These are phyloP conservation scores for Stegana nigrithorax DNA, from an alignment of 2,888 invertebrate genomes.

Conservation along the genomic window DNA sequence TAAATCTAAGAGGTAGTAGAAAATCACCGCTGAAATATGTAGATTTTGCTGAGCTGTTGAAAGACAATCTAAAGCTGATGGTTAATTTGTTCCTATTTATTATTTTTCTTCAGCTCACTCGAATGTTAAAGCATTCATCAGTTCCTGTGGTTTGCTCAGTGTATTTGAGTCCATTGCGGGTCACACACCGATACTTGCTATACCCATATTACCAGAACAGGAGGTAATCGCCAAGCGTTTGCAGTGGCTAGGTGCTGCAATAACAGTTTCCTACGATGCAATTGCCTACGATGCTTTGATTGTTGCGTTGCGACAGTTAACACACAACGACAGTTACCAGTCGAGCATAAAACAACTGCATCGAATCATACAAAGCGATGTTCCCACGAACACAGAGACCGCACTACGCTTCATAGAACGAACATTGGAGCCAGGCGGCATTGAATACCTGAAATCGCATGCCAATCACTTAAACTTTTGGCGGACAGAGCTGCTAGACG, in stretches of 20 bases:
- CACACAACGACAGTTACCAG: conserved; percentile 59
- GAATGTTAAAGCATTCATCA: conserved; percentile 72
- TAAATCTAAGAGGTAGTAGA: background rate
- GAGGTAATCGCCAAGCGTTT: conserved; percentile 69
- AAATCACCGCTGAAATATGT: background rate
- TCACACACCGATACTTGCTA: conserved; percentile 70
- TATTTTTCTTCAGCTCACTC: conserved; percentile 68
- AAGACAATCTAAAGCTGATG: background rate
- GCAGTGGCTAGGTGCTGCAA: conserved; percentile 66
- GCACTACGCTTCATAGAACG: conserved; percentile 64
- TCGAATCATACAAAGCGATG: conserved; percentile 44
- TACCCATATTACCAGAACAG: conserved; percentile 71
- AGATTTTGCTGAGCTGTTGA: background rate
- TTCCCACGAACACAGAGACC: conserved; percentile 49
- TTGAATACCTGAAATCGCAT: conserved; percentile 62
- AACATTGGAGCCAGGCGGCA: conserved; percentile 61
- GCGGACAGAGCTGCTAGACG: conserved; percentile 63
- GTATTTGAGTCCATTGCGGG: conserved; percentile 71
- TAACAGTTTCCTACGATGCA: conserved; percentile 62
- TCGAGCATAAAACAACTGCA: conserved; percentile 41
- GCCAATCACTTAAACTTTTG: conserved; percentile 63
- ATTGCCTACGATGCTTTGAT: conserved; percentile 66
- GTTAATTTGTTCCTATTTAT: background rate
- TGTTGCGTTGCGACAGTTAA: conserved; percentile 64
- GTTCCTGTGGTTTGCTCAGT: conserved; percentile 73